phyloP scores from a whole-genome alignment of 1,140 invertebrate genomes.

The Ceratitis capitata region DNA sequence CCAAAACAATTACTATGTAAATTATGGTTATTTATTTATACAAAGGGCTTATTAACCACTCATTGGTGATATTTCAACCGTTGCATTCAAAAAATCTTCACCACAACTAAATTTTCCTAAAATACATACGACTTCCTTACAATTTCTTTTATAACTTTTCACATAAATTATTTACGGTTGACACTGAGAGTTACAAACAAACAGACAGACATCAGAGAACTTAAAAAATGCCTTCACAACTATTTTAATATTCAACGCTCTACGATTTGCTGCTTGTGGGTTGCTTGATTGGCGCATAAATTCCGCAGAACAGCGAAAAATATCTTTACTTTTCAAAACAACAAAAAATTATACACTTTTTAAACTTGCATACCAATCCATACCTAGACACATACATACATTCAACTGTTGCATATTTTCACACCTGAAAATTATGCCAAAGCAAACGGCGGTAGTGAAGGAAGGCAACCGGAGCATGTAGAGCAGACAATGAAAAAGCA shows the following conservation, averaged over 20 bases:
- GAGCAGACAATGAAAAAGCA: neutral
- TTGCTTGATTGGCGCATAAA: too few species aligned
- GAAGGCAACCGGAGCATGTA: neutral
- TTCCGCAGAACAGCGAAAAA: neutral
- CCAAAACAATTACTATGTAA: too few species aligned
- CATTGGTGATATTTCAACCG: too few species aligned
- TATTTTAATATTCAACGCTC: neutral
- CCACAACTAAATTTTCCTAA: too few species aligned
- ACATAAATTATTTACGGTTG: neutral
- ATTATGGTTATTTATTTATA: too few species aligned
- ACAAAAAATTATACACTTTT: neutral
- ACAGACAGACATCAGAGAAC: neutral
- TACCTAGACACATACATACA: too few species aligned
- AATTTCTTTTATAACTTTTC: neutral
- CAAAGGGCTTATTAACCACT: too few species aligned
- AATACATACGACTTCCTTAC: too few species aligned
- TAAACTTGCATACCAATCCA: too few species aligned
- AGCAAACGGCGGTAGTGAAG: neutral
- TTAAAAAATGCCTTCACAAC: neutral
- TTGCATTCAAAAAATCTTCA: too few species aligned
- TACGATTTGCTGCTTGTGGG: neutral
- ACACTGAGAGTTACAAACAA: neutral
- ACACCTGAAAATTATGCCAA: slow-evolving; percentile 3
- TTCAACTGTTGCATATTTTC: neutral
- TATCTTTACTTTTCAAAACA: neutral